These are phyloP conservation scores for Semnornis frantzii DNA, from an alignment of 2,113 vertebrate genomes.

Conservation along the genomic window DNA sequence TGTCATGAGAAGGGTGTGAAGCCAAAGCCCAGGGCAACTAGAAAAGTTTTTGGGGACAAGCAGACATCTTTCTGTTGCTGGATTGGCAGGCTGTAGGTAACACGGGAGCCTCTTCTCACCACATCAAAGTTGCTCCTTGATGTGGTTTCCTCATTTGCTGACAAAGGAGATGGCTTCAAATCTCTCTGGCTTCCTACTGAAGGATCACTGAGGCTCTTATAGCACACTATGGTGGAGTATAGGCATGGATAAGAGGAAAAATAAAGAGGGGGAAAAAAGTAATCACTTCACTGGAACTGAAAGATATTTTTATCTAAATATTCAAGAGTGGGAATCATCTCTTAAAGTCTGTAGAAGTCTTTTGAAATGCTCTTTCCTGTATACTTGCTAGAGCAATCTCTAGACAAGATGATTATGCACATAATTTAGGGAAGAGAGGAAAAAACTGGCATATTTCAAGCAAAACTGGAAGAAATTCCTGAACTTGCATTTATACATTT, in stretches of 20 bases:
- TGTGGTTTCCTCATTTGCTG: background rate
- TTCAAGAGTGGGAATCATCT: background rate
- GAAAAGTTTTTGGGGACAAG: background rate
- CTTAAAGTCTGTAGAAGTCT: background rate
- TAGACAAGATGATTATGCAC: background rate
- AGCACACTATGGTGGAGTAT: fast-evolving
- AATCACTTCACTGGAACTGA: background rate
- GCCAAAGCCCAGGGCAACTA: background rate
- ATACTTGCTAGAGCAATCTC: background rate
- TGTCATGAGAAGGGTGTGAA: background rate
- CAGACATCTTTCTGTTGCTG: background rate
- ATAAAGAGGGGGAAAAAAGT: background rate
- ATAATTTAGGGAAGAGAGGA: background rate
- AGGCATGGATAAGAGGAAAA: background rate
- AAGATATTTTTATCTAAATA: background rate
- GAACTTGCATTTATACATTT: background rate
- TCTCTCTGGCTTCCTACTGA: background rate
- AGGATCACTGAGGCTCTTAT: background rate
- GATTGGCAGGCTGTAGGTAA: background rate
- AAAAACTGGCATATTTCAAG: background rate
- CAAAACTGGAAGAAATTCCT: background rate
- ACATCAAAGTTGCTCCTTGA: fast-evolving
- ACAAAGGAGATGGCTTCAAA: background rate
- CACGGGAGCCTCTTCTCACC: background rate
- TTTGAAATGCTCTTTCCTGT: slow-evolving; percentile 15